Evolutionary conservation across 2,113 vertebrate genomes (phyloP).

Genomic region (Dicaeum eximium): DNA sequence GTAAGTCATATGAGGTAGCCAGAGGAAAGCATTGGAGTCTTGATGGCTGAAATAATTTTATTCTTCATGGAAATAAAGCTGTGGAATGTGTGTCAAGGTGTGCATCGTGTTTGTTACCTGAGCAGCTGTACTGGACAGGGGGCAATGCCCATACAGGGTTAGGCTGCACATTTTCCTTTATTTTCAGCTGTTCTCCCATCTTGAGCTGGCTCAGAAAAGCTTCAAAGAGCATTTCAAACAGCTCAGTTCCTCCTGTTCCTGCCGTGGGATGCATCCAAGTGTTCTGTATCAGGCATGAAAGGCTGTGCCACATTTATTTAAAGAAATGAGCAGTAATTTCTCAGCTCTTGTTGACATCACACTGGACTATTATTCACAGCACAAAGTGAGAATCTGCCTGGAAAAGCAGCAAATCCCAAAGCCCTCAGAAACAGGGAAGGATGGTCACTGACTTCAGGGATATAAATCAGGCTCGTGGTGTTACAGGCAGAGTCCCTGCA

Average conservation of each 20-base stretch:
- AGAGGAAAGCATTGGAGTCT: not conserved
- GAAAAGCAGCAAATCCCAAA: not conserved
- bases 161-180: not conserved
- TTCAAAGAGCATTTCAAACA: not conserved
- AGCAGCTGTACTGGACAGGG: not conserved
- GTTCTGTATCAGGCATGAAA: not conserved
- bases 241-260: not conserved
- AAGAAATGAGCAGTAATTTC: not conserved
- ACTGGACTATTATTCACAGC: not conserved
- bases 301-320: not conserved
- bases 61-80: not conserved
- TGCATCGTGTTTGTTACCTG: accelerated
- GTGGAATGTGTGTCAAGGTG: not conserved
- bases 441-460: not conserved
- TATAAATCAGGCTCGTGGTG: not conserved
- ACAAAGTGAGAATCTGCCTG: not conserved
- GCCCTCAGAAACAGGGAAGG: not conserved
- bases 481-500: not conserved
- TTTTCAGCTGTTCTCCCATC: not conserved
- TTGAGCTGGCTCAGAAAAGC: not conserved
- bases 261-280: accelerated
- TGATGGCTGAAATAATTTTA: not conserved
- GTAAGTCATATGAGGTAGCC: not conserved
- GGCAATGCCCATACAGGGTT: not conserved
- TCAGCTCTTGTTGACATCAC: not conserved